Conservation (phyloP, 2,888 invertebrate genomes). For the Chydorus sphaericus region DNA sequence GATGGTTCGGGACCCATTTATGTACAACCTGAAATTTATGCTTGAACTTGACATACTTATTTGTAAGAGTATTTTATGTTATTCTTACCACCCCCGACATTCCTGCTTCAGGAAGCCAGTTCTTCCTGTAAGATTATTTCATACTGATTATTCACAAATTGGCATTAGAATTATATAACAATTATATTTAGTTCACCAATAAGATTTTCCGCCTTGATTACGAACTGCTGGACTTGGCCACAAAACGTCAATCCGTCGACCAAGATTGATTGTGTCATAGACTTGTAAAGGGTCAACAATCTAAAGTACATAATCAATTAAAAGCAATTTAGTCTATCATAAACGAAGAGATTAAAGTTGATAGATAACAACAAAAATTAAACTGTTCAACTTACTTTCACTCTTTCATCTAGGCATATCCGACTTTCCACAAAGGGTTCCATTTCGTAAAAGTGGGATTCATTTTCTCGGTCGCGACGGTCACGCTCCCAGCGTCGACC, state of each 20-base stretch:
- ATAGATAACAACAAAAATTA: conserved; percentile 6
- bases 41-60: conserved; percentile 14
- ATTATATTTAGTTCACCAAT: no score
- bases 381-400: conserved; percentile 9
- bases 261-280: conserved; percentile 81
- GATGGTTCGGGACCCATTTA: conserved; percentile 85
- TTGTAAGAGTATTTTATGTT: conserved; percentile 26
- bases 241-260: conserved; percentile 77
- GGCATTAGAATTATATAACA: no score
- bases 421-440: not conserved
- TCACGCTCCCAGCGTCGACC: conserved; percentile 1
- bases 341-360: conserved; percentile 8
- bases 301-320: no score
- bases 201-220: conserved; percentile 67
- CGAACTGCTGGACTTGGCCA: conserved; percentile 90
- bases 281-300: conserved; percentile 53
- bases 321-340: no score
- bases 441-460: not conserved
- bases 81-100: conserved; percentile 55
- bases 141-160: no score
- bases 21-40: conserved; percentile 55
- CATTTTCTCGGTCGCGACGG: not conserved
- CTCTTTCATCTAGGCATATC: not conserved
- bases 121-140: conserved; percentile 78
- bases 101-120: conserved; percentile 76